These are phyloP conservation scores for Neogobius melanostomus DNA, from an alignment of 2,113 vertebrate genomes.

Conservation along the genomic window DNA sequence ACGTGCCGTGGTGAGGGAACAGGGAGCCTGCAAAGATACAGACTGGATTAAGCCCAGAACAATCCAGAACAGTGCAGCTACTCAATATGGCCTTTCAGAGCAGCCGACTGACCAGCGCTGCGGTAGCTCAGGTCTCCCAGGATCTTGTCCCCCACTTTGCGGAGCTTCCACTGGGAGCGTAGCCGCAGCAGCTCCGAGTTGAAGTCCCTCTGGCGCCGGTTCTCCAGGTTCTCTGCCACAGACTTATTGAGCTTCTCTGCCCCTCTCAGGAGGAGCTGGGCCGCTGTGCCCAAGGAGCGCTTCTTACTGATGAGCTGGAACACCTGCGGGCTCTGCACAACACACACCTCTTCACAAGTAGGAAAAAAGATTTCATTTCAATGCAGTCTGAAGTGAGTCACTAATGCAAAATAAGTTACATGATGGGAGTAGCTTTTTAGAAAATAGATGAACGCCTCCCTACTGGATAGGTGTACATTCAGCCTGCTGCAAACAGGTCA, in stretches of 20 bases:
- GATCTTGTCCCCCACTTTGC: conserved; percentile 98
- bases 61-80: neutral
- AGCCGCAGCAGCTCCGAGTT: conserved; percentile 92
- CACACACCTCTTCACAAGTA: neutral
- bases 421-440: too few relatives aligned
- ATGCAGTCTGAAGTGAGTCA: too few relatives aligned
- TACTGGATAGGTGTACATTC: too few relatives aligned
- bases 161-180: conserved; percentile 97
- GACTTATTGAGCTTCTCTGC: conserved; percentile 94
- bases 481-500: too few relatives aligned
- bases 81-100: too few relatives aligned
- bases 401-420: too few relatives aligned
- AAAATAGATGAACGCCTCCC: too few relatives aligned
- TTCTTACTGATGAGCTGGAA: conserved; percentile 95
- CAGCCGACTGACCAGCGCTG: conserved; percentile 84
- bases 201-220: conserved; percentile 93
- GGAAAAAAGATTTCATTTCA: too few relatives aligned
- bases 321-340: conserved; percentile 85
- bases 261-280: conserved; percentile 90
- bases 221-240: conserved; percentile 91
- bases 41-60: neutral
- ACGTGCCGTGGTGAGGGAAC: conserved; percentile 95
- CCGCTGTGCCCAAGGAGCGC: conserved; percentile 92
- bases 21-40: conserved; percentile 83
- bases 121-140: conserved; percentile 96